A percentile compares a stretch with the other conserved stretches of the same genome.
Evolutionary conservation across 37 sponge, comb jelly and placozoan species (phyloP).

Genomic region (Dysidea cf. avara): DNA sequence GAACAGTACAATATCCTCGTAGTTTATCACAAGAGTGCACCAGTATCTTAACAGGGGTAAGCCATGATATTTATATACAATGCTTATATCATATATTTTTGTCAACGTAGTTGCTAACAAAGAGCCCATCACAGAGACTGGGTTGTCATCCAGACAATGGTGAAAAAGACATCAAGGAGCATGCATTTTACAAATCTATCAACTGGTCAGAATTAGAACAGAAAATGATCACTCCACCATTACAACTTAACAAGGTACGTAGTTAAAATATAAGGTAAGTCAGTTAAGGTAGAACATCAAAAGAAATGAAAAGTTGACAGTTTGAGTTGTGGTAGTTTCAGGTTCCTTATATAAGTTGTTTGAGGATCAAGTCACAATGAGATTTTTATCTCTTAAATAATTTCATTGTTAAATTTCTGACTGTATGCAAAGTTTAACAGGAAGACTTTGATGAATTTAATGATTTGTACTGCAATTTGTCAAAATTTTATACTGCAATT

Average conservation of each 20-base stretch:
- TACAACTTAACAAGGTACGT: constrained; percentile 91
- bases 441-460: too few species aligned
- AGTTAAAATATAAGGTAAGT: too few species aligned
- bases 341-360: too few species aligned
- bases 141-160: constrained; percentile 87
- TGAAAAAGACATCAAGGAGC: constrained; percentile 80
- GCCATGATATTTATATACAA: constrained; percentile 15
- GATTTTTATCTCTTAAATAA: too few species aligned
- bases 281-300: too few species aligned
- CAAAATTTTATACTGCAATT: too few species aligned
- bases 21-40: constrained; percentile 93
- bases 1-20: constrained; percentile 95
- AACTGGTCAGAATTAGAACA: constrained; percentile 85
- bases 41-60: constrained; percentile 89
- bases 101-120: constrained; percentile 70
- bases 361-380: too few species aligned
- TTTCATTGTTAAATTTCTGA: too few species aligned
- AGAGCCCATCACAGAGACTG: constrained; percentile 78
- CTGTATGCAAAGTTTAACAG: too few species aligned
- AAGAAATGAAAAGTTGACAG: too few species aligned
- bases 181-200: constrained; percentile 89
- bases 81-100: neutral
- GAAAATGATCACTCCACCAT: constrained; percentile 76
- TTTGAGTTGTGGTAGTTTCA: too few species aligned
- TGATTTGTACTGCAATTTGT: too few species aligned